Conservation (phyloP, 2,113 vertebrate species). For the Pedetes capensis region DNA sequence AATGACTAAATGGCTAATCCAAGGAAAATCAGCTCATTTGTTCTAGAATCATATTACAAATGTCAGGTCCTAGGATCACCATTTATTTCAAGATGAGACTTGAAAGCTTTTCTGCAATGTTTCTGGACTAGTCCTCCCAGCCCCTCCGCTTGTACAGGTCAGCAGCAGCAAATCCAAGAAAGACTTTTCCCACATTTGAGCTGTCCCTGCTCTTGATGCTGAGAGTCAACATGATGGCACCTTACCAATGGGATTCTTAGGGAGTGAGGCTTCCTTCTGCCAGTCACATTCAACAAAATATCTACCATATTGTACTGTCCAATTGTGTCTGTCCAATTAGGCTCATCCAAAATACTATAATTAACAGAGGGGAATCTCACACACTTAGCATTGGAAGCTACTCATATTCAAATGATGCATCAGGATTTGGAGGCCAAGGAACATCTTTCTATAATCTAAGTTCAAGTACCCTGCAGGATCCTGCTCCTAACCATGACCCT, state of each 20-base stretch:
- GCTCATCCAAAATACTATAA: slow-evolving; percentile 87
- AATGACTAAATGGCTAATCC: neutral
- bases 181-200: slow-evolving; percentile 57
- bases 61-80: neutral
- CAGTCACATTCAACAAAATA: slow-evolving; percentile 48
- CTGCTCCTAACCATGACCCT: slow-evolving; percentile 34
- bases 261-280: slow-evolving; percentile 47
- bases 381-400: slow-evolving; percentile 83
- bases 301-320: slow-evolving; percentile 77
- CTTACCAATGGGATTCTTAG: slow-evolving; percentile 63
- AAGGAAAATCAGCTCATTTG: neutral
- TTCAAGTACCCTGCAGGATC: slow-evolving; percentile 54
- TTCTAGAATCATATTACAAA: neutral
- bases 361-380: slow-evolving; percentile 87
- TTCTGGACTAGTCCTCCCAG: neutral
- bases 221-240: slow-evolving; percentile 66
- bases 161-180: slow-evolving; percentile 55
- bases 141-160: neutral
- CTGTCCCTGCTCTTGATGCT: slow-evolving; percentile 46
- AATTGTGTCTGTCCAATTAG: slow-evolving; percentile 84
- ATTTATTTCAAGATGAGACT: neutral
- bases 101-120: neutral
- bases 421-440: slow-evolving; percentile 66
- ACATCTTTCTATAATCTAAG: slow-evolving; percentile 19
- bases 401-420: slow-evolving; percentile 77